Conservation (phyloP, 2,888 invertebrate species). For the Chalcis sispes region DNA sequence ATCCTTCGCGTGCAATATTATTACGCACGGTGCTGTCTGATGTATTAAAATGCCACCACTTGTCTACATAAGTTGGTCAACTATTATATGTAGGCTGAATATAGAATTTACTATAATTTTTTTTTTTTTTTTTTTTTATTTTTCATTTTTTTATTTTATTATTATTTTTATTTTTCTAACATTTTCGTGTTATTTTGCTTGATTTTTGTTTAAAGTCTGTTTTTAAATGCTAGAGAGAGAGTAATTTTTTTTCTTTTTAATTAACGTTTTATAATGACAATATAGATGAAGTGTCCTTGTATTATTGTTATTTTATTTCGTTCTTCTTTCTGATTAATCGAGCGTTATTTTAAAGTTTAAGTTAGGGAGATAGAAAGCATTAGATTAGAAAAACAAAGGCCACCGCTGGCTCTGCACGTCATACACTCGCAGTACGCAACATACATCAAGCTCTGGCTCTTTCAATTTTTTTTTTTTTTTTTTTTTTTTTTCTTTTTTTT, state of each 20-base stretch:
- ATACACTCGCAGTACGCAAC: conserved; percentile 55
- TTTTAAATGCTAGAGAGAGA: conserved; percentile 25
- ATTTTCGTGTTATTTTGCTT: conserved; percentile 53
- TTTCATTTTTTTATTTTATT: conserved; percentile 41
- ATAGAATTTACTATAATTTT: conserved; percentile 52
- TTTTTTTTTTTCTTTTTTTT: no score
- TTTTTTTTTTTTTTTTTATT: conserved; percentile 41
- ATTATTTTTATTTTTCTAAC: conserved; percentile 42
- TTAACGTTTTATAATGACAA: conserved; percentile 47
- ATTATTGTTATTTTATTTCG: conserved; percentile 18
- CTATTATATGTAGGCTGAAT: conserved; percentile 58
- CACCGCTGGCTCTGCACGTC: conserved; percentile 62
- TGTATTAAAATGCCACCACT: conserved; percentile 73
- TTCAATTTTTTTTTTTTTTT: conserved; percentile 15
- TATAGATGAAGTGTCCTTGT: conserved; percentile 34
- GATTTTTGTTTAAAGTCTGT: conserved; percentile 31
- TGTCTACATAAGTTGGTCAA: conserved; percentile 67
- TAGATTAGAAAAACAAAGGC: conserved; percentile 62
- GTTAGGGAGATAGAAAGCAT: conserved; percentile 54
- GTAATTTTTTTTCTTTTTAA: conserved; percentile 48
- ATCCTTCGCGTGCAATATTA: conserved; percentile 31
- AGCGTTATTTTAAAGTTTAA: conserved; percentile 43
- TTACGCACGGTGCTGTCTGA: conserved; percentile 67
- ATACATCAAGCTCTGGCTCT: conserved; percentile 49
- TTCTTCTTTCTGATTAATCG: conserved; percentile 32